Conservation (phyloP, 2,888 invertebrate genomes). For the Nomada flava region DNA sequence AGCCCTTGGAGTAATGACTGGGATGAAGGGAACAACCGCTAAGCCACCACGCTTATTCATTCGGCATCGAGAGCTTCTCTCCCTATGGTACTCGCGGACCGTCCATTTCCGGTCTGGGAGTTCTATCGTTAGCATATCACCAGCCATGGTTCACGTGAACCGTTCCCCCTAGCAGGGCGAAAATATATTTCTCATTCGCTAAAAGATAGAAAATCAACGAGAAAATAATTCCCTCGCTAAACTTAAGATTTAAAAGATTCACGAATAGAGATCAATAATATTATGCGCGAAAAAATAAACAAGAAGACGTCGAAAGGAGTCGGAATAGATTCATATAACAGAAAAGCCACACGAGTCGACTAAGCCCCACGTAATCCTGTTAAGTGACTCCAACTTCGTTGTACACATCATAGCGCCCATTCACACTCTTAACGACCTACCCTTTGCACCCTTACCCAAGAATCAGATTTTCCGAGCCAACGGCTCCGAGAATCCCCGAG, state of each 20-base stretch:
- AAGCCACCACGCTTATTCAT: slow-evolving; percentile 65
- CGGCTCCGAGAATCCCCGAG: background rate
- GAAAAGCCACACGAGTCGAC: background rate
- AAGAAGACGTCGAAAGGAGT: background rate
- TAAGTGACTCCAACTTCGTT: background rate
- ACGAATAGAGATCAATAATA: background rate
- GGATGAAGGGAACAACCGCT: slow-evolving; percentile 65
- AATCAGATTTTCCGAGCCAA: slow-evolving; percentile 9
- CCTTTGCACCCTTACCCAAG: background rate
- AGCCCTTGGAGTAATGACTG: slow-evolving; percentile 68
- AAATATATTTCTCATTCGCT: slow-evolving; percentile 19
- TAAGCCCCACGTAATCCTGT: background rate
- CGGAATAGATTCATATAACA: background rate
- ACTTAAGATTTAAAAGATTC: background rate
- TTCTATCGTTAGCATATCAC: slow-evolving; percentile 63
- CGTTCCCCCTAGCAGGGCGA: slow-evolving; percentile 13
- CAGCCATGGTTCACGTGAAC: slow-evolving; percentile 13
- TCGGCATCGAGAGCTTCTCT: slow-evolving; percentile 58
- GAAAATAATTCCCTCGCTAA: too few relatives aligned
- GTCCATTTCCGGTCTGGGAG: slow-evolving; percentile 52
- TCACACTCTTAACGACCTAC: background rate
- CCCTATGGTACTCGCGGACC: slow-evolving; percentile 18
- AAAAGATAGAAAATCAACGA: background rate
- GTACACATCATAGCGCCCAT: background rate
- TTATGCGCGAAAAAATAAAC: background rate